Percentiles rank a stretch among this genome's conserved stretches.
These are phyloP conservation scores for Chironomus striatipennis DNA, from an alignment of 1,140 invertebrate genomes.

Conservation along the genomic window DNA sequence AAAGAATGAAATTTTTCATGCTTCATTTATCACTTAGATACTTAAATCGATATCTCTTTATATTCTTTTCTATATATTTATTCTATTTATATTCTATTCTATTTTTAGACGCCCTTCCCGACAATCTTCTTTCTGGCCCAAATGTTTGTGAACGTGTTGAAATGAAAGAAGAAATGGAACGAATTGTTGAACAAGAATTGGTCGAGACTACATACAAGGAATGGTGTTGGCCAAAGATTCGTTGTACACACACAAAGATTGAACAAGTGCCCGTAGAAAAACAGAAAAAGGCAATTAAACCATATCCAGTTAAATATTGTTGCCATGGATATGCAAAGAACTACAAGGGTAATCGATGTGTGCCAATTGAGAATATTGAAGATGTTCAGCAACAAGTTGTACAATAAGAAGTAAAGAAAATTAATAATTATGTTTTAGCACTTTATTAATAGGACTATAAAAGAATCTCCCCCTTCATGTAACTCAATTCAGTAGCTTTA, in stretches of 20 bases:
- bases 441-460: too few relatives aligned
- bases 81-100: neutral
- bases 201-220: neutral
- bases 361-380: neutral
- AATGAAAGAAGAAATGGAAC: neutral
- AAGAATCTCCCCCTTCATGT: too few relatives aligned
- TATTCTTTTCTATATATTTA: neutral
- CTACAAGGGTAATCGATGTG: neutral
- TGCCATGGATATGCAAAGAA: neutral
- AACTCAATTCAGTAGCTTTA: too few relatives aligned
- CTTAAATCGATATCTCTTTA: neutral
- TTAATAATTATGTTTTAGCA: neutral
- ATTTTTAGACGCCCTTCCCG: neutral
- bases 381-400: conserved; percentile 3
- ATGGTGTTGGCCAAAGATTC: conserved; percentile 20
- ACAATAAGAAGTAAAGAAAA: neutral
- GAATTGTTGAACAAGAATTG: neutral
- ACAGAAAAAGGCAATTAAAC: neutral
- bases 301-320: neutral
- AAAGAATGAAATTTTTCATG: conserved; percentile 3
- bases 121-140: neutral
- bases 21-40: neutral
- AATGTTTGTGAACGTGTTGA: conserved; percentile 10
- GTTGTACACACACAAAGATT: neutral
- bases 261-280: neutral